Percentiles rank a stretch among this genome's conserved stretches.
These are phyloP conservation scores for Gobiocypris rarus DNA, from an alignment of 2,113 vertebrate genomes.

Conservation along the genomic window DNA sequence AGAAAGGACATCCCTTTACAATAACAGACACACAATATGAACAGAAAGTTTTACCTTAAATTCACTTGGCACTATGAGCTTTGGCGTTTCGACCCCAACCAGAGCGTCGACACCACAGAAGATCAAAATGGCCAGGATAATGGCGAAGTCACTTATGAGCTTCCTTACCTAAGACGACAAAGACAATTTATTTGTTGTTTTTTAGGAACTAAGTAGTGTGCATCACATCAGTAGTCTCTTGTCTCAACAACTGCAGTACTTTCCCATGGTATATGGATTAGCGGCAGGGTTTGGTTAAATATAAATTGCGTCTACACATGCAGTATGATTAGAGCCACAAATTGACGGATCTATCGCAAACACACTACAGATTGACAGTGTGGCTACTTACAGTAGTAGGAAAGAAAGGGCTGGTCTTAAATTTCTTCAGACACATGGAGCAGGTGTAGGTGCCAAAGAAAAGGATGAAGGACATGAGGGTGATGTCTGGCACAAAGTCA, in stretches of 20 bases:
- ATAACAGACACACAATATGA: not conserved
- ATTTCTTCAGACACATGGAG: constrained; percentile 97
- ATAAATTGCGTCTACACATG: not conserved
- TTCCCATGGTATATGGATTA: not conserved
- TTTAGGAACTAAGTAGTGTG: not conserved
- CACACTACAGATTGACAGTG: not conserved
- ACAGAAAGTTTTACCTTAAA: constrained; percentile 86
- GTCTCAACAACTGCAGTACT: not conserved
- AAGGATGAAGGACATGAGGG: constrained; percentile 96
- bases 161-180: constrained; percentile 86
- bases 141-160: constrained; percentile 97
- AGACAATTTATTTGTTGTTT: rapidly evolving
- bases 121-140: constrained; percentile 94
- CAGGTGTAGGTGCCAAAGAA: constrained; percentile 97
- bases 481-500: constrained; percentile 88
- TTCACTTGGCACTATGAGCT: constrained; percentile 95
- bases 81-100: constrained; percentile 94
- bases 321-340: not conserved
- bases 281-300: not conserved
- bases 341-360: not conserved
- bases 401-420: constrained; percentile 95
- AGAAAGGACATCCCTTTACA: not conserved
- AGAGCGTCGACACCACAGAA: constrained; percentile 93
- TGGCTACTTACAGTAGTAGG: constrained; percentile 89
- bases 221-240: not conserved